phyloP scores from a whole-genome alignment of 2,797 vertebrate genomes.

The Enteromius trimaculatus region DNA sequence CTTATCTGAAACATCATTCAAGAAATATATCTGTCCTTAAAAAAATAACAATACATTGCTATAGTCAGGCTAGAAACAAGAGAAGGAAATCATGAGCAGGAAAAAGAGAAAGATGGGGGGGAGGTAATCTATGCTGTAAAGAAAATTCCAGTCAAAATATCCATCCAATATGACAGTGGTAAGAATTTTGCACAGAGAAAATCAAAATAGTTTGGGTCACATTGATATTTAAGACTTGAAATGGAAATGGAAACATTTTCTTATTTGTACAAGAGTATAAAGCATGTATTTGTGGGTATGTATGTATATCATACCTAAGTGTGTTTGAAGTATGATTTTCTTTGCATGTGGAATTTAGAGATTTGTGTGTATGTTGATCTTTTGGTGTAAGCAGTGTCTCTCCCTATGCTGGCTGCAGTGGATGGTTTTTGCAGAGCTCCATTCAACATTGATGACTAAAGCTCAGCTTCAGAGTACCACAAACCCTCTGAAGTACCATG shows the following conservation, averaged over 20 bases:
- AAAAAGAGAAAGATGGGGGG: background rate
- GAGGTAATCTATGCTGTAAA: background rate
- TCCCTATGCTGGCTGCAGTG: slow-evolving; percentile 39
- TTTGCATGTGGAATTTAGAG: slow-evolving; percentile 6
- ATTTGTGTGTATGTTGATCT: slow-evolving; percentile 7
- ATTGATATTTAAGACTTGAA: background rate
- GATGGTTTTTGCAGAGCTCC: slow-evolving; percentile 43
- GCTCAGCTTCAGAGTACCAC: slow-evolving; percentile 47
- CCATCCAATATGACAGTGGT: background rate
- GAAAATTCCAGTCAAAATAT: background rate
- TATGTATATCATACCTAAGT: background rate
- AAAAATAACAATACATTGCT: background rate
- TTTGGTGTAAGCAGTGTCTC: slow-evolving; percentile 18
- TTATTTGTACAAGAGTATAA: background rate
- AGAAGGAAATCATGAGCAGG: background rate
- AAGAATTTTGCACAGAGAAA: background rate
- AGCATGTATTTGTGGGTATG: slow-evolving; percentile 7
- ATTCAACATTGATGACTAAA: slow-evolving; percentile 52
- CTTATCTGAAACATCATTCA: slow-evolving; percentile 3
- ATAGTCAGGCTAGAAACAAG: background rate
- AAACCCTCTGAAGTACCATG: slow-evolving; percentile 35
- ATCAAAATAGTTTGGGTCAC: background rate
- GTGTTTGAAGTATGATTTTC: slow-evolving; percentile 4
- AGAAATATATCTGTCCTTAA: slow-evolving; percentile 3
- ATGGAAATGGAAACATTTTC: background rate